phyloP scores from a whole-genome alignment of 2,888 invertebrate genomes.

The Malacosoma neustria region DNA sequence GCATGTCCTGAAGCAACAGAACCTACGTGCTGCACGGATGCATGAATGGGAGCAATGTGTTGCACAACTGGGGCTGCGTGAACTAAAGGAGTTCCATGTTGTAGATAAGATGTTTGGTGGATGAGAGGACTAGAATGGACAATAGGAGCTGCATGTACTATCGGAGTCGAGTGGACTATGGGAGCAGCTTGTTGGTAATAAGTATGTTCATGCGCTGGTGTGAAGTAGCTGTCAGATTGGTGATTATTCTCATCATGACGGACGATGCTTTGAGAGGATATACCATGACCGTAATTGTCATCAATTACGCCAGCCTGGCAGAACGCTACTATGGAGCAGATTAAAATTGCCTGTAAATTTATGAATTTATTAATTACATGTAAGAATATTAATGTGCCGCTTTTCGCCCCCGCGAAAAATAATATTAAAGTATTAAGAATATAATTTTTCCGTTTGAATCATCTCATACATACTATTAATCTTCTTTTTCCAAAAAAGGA shows the following conservation, averaged over 20 bases:
- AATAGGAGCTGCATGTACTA: slow-evolving; percentile 11
- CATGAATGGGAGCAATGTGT: slow-evolving; percentile 28
- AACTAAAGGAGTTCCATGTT: slow-evolving; percentile 20
- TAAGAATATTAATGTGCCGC: too few species aligned
- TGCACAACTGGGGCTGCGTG: slow-evolving; percentile 27
- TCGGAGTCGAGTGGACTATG: slow-evolving; percentile 18
- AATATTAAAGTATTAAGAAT: too few species aligned
- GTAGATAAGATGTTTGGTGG: slow-evolving; percentile 19
- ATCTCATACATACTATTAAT: too few species aligned
- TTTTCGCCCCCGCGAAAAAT: too few species aligned
- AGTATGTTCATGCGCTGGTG: slow-evolving; percentile 17
- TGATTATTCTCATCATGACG: slow-evolving; percentile 49
- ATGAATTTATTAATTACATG: neutral
- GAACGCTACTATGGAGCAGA: slow-evolving; percentile 54
- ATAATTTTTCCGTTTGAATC: too few species aligned
- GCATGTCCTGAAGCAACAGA: slow-evolving; percentile 32
- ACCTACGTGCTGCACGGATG: slow-evolving; percentile 29
- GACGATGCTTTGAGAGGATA: slow-evolving; percentile 60
- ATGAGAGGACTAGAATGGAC: slow-evolving; percentile 14
- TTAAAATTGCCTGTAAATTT: slow-evolving; percentile 46
- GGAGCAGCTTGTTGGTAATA: slow-evolving; percentile 21
- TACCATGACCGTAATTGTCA: slow-evolving; percentile 44
- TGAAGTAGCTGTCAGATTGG: slow-evolving; percentile 30
- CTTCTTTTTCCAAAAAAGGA: too few species aligned
- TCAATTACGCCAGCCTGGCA: slow-evolving; percentile 61